Percentiles rank a stretch among this genome's conserved stretches.
phyloP scores from a whole-genome alignment of 2,888 invertebrate genomes.

The Lasioglossum vierecki region DNA sequence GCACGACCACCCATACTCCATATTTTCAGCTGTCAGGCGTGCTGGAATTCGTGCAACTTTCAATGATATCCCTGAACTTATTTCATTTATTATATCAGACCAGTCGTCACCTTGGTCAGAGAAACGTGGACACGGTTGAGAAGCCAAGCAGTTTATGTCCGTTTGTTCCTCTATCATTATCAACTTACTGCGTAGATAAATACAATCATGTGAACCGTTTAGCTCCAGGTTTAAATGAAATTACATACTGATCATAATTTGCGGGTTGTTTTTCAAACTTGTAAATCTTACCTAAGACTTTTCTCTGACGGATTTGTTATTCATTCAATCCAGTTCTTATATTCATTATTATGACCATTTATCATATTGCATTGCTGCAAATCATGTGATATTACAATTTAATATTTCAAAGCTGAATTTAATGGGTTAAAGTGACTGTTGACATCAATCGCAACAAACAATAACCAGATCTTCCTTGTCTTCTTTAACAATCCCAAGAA shows the following conservation, averaged over 20 bases:
- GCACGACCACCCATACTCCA: background rate
- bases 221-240: background rate
- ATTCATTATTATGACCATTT: background rate
- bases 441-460: background rate
- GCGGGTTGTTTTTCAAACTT: background rate
- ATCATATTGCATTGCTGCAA: background rate
- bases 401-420: background rate
- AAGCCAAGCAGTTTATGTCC: conserved; percentile 22
- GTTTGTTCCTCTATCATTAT: conserved; percentile 11
- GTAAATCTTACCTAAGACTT: background rate
- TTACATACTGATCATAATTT: background rate
- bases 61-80: conserved; percentile 43
- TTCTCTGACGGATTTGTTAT: background rate
- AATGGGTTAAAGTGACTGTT: background rate
- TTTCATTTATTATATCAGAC: conserved; percentile 28
- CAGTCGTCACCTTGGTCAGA: conserved; percentile 24
- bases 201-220: conserved; percentile 12
- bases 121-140: conserved; percentile 43
- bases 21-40: conserved; percentile 14
- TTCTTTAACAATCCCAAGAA: background rate
- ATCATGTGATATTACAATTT: background rate
- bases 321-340: background rate
- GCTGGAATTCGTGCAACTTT: conserved; percentile 33
- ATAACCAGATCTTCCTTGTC: background rate
- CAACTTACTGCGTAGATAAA: conserved; percentile 5